Conservation (phyloP, 2,113 vertebrate genomes). For the Mesoclemmys tuberculata region DNA sequence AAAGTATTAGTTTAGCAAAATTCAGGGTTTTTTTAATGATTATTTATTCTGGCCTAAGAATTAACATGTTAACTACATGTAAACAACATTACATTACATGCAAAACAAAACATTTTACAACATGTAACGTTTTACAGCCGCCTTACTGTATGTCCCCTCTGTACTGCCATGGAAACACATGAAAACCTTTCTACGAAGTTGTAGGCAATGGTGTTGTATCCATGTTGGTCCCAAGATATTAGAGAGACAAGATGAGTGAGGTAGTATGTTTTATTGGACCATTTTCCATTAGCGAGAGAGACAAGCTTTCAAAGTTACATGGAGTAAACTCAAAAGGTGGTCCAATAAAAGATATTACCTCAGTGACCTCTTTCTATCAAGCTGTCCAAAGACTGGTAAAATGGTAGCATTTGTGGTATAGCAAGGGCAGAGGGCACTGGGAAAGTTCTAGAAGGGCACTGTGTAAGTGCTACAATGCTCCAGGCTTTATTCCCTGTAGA, state of each 20-base stretch:
- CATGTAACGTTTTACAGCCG: too few relatives aligned
- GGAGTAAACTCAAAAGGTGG: neutral
- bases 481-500: too few relatives aligned
- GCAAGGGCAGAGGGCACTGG: too few relatives aligned
- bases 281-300: neutral
- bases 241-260: neutral
- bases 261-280: neutral
- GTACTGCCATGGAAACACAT: neutral
- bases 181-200: neutral
- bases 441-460: too few relatives aligned
- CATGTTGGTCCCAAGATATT: neutral
- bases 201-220: neutral
- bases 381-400: too few relatives aligned
- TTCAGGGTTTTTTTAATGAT: neutral
- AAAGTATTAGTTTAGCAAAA: slow-evolving; percentile 28
- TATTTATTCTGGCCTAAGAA: neutral
- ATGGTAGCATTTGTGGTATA: too few relatives aligned
- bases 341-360: neutral
- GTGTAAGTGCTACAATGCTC: too few relatives aligned
- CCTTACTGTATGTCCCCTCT: neutral
- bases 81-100: too few relatives aligned
- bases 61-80: too few relatives aligned
- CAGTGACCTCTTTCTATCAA: neutral
- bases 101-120: too few relatives aligned
- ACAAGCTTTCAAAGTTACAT: neutral